Conservation (phyloP, 2,113 vertebrate genomes). For the Suncus etruscus region DNA sequence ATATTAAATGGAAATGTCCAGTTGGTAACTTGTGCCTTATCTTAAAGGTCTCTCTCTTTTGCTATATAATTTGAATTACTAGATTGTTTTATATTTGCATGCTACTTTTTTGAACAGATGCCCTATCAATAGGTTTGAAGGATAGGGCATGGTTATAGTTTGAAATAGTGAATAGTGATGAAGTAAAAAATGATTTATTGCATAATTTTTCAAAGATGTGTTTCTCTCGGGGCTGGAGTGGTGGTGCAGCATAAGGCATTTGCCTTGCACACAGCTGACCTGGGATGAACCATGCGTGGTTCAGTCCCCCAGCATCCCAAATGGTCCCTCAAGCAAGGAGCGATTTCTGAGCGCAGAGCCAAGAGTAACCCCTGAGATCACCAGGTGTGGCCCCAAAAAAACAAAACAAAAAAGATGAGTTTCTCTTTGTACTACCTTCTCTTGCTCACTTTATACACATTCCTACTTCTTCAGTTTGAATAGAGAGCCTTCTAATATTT, state of each 20-base stretch:
- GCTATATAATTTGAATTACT: conserved; percentile 55
- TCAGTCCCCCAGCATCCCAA: too few species aligned
- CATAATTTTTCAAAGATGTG: conserved; percentile 47
- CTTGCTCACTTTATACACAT: neutral
- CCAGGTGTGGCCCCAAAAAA: too few species aligned
- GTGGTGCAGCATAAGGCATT: too few species aligned
- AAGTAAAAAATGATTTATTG: conserved; percentile 63
- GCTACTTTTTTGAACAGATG: conserved; percentile 38
- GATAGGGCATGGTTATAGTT: conserved; percentile 34
- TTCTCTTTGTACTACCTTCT: neutral
- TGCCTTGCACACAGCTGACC: too few species aligned
- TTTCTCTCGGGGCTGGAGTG: neutral
- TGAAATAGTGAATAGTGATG: neutral
- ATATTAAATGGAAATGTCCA: too few species aligned
- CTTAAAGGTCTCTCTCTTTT: neutral
- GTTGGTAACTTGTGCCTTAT: too few species aligned
- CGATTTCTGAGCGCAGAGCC: too few species aligned
- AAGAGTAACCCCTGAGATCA: too few species aligned
- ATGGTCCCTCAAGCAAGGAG: too few species aligned
- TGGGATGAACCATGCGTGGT: too few species aligned
- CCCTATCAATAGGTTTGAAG: too few species aligned
- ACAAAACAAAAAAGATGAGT: too few species aligned
- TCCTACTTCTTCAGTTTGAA: conserved; percentile 43
- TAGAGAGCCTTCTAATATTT: conserved; percentile 37
- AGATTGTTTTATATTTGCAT: conserved; percentile 48